phyloP scores from a whole-genome alignment of 2,888 invertebrate genomes.

The Lymantria monacha region DNA sequence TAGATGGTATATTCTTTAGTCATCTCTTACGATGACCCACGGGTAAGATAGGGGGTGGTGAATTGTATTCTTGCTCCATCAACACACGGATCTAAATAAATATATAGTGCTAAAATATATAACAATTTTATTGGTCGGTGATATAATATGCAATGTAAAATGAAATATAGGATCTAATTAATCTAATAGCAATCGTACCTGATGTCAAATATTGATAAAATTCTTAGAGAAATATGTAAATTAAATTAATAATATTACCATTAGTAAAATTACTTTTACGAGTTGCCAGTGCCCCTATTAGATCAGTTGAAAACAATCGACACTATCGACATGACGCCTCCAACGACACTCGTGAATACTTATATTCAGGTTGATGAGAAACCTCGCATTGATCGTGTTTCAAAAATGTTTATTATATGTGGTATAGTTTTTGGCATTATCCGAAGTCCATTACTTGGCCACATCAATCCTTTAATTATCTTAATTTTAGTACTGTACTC shows the following conservation, averaged over 20 bases:
- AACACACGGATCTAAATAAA: no score
- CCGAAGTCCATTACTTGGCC: slow-evolving; percentile 38
- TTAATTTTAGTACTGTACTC: slow-evolving; percentile 31
- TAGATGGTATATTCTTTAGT: no score
- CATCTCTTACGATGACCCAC: no score
- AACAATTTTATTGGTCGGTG: no score
- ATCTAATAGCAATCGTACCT: slow-evolving; percentile 16
- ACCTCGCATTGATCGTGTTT: slow-evolving; percentile 41
- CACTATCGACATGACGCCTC: slow-evolving; percentile 38
- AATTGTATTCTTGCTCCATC: no score
- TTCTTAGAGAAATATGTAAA: slow-evolving; percentile 12
- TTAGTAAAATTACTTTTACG: slow-evolving; percentile 18
- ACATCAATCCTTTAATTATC: slow-evolving; percentile 23
- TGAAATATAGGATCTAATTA: slow-evolving; percentile 11
- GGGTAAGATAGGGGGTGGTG: no score
- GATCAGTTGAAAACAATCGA: slow-evolving; percentile 9
- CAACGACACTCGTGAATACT: slow-evolving; percentile 46
- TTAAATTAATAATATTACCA: slow-evolving; percentile 23
- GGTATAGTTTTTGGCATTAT: slow-evolving; percentile 42
- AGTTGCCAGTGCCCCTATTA: neutral
- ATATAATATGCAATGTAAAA: no score
- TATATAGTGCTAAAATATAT: no score
- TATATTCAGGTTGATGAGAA: slow-evolving; percentile 37
- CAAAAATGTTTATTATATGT: slow-evolving; percentile 42
- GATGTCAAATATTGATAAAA: slow-evolving; percentile 23